Base-by-base conservation (phyloP, 1,140 invertebrate species). In the Neuroterus valhalla region DNA sequence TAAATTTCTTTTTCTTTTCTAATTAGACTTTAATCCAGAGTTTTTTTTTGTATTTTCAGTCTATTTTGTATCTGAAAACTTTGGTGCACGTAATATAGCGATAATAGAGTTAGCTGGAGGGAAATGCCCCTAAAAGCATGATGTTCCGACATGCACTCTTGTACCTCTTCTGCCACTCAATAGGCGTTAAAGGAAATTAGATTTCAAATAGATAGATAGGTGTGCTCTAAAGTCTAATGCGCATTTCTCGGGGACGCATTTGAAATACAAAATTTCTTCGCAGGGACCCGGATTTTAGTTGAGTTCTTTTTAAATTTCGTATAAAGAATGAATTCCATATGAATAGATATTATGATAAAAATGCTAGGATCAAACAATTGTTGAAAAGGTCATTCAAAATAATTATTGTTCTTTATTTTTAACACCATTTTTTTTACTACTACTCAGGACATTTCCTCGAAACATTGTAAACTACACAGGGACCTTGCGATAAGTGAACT, bases 91-190 rank as follows among this genome's bases (percentile, higher is more conserved):
- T 21, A 55, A 21, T 26, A 55, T 6, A 26, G 26, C 52, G 52
- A 55, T 55, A 55, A 55, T 55, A 23, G 21, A 55, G 26, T 55
- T 55, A 55, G 26, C 26, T 55, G 21, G 26, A 55, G 55, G 31
- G 31, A 26, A 26, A 62, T 62, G 55, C 12, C 55, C 55, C 55
- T 62, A 26, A 62, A 38, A 17, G 52, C 55, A 62, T 62, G 55
- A 62, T 62, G 55, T 62, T 38, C 23, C 55, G 31, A 62, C n/a
- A 14, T 62, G 52, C 23, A 62, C 52, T 62, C 12, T 26, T 62
- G 21, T 62, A 15, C 23, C n/a, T 62, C 26, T 62, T 62, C 14
- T 62, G 23, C 23, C 23, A 15, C 26, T 62, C 11, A 2, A 10
- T 12, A 62, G 23, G 23, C 23, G 5, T 26, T 31, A 62, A 55